phyloP scores from a whole-genome alignment of 2,888 invertebrate genomes.

The Drosophila emarginata region DNA sequence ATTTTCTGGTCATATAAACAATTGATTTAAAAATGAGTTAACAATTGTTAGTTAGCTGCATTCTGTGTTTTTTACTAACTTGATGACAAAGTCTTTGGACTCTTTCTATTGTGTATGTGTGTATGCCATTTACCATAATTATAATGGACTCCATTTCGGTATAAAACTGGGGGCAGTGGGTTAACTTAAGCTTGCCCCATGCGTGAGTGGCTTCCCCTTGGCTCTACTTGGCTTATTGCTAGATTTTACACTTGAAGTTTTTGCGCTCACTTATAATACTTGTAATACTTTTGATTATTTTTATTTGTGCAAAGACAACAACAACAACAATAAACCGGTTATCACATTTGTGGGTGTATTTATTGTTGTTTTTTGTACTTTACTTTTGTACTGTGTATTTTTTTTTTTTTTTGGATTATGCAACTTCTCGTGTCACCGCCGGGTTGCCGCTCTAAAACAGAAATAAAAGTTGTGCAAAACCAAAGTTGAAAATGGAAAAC shows the following conservation, averaged over 20 bases:
- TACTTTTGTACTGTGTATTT: constrained; percentile 2
- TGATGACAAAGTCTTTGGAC: not conserved
- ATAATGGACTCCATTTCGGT: constrained; percentile 28
- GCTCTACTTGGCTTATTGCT: constrained; percentile 34
- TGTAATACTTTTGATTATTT: constrained; percentile 50
- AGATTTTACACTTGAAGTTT: constrained; percentile 52
- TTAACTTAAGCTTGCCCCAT: constrained; percentile 43
- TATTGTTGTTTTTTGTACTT: constrained; percentile 7
- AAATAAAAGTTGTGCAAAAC: constrained; percentile 53
- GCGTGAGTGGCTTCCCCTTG: constrained; percentile 48
- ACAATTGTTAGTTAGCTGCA: not conserved
- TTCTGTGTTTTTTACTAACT: not conserved
- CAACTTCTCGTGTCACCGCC: constrained; percentile 59
- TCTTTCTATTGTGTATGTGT: not conserved
- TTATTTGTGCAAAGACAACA: constrained; percentile 49
- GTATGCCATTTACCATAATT: constrained; percentile 50
- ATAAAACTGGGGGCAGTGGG: constrained; percentile 65
- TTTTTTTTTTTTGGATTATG: constrained; percentile 55
- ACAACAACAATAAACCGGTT: constrained; percentile 15
- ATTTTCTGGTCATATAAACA: not conserved
- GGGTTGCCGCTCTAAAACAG: constrained; percentile 50
- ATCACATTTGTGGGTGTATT: constrained; percentile 35
- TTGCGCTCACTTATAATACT: constrained; percentile 41
- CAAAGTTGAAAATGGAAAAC: constrained; percentile 23
- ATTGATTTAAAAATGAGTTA: not conserved